Evolutionary conservation across 2,888 invertebrate genomes (phyloP).

Genomic region (Tetranychus truncatus): DNA sequence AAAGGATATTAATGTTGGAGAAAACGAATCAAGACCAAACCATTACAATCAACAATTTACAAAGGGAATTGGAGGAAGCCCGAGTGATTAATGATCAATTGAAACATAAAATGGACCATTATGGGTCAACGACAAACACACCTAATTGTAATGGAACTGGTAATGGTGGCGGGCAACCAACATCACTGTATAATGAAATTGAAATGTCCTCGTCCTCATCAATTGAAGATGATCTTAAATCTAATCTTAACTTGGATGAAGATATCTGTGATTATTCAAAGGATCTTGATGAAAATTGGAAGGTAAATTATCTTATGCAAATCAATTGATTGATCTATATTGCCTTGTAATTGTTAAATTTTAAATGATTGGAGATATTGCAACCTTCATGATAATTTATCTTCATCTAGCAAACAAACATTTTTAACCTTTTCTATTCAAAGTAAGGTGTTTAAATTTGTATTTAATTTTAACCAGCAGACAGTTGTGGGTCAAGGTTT

Average conservation of each 20-base stretch:
- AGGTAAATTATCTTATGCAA: neutral
- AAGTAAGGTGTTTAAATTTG: neutral
- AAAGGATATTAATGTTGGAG: conserved; percentile 66
- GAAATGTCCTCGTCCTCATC: conserved; percentile 38
- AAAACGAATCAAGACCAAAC: conserved; percentile 59
- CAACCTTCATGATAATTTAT: too few relatives aligned
- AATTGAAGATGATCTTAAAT: conserved; percentile 24
- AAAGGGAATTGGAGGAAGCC: conserved; percentile 38
- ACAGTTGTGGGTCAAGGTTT: neutral
- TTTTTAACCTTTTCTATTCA: neutral
- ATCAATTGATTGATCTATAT: neutral
- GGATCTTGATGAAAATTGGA: neutral
- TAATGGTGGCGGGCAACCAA: conserved; percentile 30
- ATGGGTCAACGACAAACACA: conserved; percentile 29
- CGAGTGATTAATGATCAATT: conserved; percentile 29
- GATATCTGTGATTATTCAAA: neutral
- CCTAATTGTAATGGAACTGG: conserved; percentile 19
- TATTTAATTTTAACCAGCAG: neutral
- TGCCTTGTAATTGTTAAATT: neutral
- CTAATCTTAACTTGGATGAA: conserved; percentile 14
- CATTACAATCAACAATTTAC: conserved; percentile 34
- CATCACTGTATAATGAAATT: conserved; percentile 63
- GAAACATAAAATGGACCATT: neutral
- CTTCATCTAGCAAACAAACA: neutral
- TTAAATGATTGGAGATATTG: too few relatives aligned